Percentiles rank a stretch among this genome's conserved stretches.
Conservation (phyloP, 2,113 vertebrate genomes). For the Rhegmatorhina hoffmannsi region DNA sequence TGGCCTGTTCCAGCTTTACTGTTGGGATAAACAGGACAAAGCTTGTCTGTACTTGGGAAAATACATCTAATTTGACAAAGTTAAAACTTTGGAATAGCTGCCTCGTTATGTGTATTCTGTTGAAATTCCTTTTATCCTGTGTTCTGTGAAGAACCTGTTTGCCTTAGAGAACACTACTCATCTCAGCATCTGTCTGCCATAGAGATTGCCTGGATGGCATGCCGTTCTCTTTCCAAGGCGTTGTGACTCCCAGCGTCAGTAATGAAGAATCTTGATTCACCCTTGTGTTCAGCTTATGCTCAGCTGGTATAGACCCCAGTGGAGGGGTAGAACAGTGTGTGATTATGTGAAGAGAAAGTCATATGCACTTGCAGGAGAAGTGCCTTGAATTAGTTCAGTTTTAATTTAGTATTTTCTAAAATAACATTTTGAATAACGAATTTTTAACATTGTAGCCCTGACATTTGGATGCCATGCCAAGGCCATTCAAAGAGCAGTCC, state of each 20-base stretch:
- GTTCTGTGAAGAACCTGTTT: background rate
- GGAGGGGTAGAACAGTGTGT: background rate
- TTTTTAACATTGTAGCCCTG: background rate
- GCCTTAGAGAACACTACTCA: background rate
- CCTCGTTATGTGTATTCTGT: background rate
- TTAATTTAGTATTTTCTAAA: background rate
- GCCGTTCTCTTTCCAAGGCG: background rate
- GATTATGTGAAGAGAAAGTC: background rate
- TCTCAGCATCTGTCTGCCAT: background rate
- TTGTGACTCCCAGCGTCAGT: background rate
- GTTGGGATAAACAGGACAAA: background rate
- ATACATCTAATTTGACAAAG: background rate
- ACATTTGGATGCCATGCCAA: background rate
- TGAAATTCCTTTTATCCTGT: background rate
- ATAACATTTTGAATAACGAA: background rate
- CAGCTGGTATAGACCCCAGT: rapidly evolving
- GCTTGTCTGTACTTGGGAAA: background rate
- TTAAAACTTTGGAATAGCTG: background rate
- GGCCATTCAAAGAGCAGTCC: background rate
- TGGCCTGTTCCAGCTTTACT: background rate
- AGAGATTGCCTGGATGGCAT: background rate
- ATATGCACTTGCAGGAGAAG: background rate
- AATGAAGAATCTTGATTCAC: background rate
- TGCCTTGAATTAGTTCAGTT: background rate
- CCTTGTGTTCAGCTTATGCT: background rate